phyloP scores from a whole-genome alignment of 2,797 vertebrate species.

The Heliangelus exortis region DNA sequence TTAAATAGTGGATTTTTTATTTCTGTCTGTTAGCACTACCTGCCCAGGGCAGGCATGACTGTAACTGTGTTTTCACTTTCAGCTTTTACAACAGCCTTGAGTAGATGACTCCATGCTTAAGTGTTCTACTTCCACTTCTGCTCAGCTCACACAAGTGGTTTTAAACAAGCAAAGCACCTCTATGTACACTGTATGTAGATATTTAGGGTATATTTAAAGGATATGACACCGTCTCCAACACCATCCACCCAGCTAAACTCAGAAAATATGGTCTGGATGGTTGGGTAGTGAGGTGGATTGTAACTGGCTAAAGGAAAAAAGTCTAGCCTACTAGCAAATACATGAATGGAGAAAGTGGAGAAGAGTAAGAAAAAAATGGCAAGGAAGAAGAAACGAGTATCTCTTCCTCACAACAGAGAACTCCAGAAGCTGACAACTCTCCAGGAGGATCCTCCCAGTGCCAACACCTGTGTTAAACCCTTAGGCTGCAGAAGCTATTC shows the following conservation, averaged over 20 bases:
- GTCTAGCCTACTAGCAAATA: too few species aligned
- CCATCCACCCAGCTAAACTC: too few species aligned
- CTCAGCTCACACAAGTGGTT: neutral
- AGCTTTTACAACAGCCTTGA: neutral
- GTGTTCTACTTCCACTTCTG: neutral
- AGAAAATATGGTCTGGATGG: too few species aligned
- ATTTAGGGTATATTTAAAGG: too few species aligned
- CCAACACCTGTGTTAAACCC: neutral
- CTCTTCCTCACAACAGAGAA: neutral
- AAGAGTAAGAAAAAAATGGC: neutral
- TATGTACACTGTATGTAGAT: neutral
- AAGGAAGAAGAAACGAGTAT: neutral
- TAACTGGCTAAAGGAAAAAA: too few species aligned
- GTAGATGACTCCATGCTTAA: neutral
- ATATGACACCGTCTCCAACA: too few species aligned
- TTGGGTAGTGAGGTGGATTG: too few species aligned
- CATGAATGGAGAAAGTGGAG: fast-evolving
- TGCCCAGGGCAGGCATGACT: neutral
- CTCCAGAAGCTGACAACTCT: neutral
- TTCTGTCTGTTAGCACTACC: neutral
- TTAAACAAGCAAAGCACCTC: neutral
- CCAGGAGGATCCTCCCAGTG: neutral
- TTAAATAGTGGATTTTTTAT: neutral
- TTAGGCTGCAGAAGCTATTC: neutral
- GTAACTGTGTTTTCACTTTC: neutral